Percentiles rank a stretch among this genome's conserved stretches.
These are phyloP conservation scores for Ibidorhyncha struthersii DNA, from an alignment of 2,113 vertebrate species.

Conservation along the genomic window DNA sequence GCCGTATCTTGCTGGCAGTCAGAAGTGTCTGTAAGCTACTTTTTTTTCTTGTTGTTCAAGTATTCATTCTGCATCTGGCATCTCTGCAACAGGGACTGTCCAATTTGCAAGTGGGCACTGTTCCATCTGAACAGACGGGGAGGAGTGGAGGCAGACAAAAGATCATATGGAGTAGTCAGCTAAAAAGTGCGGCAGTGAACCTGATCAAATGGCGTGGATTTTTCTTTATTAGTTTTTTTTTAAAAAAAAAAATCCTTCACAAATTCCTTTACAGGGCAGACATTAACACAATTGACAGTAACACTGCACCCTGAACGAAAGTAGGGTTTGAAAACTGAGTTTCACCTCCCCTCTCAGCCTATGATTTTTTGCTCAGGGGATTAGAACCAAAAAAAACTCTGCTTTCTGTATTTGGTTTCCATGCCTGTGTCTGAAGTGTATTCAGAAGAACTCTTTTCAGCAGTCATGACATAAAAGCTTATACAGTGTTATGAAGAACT, in stretches of 20 bases:
- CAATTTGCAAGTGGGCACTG: slow-evolving; percentile 32
- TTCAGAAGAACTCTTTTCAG: not conserved
- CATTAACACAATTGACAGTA: not conserved
- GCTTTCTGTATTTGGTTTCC: not conserved
- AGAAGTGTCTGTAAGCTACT: slow-evolving; percentile 18
- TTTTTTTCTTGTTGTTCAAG: slow-evolving; percentile 4
- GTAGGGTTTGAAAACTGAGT: not conserved
- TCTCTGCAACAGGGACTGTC: slow-evolving; percentile 1
- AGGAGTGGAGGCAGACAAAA: slow-evolving; percentile 57
- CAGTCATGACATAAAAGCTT: not conserved
- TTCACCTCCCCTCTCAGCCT: not conserved
- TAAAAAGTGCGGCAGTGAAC: slow-evolving; percentile 26
- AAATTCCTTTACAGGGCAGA: not conserved
- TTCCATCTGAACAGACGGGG: slow-evolving; percentile 51
- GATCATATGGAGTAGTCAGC: slow-evolving; percentile 50
- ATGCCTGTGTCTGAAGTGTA: not conserved
- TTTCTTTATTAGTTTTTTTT: not conserved
- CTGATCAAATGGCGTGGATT: not conserved
- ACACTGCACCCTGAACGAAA: not conserved
- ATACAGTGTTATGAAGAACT: not conserved
- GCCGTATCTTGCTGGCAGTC: not conserved
- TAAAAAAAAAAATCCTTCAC: not conserved
- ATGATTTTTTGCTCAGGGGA: not conserved
- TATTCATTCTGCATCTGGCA: slow-evolving; percentile 47
- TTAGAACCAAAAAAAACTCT: not conserved